Evolutionary conservation across 2,888 invertebrate genomes (phyloP).

Genomic region (Drosophila vallismaia): DNA sequence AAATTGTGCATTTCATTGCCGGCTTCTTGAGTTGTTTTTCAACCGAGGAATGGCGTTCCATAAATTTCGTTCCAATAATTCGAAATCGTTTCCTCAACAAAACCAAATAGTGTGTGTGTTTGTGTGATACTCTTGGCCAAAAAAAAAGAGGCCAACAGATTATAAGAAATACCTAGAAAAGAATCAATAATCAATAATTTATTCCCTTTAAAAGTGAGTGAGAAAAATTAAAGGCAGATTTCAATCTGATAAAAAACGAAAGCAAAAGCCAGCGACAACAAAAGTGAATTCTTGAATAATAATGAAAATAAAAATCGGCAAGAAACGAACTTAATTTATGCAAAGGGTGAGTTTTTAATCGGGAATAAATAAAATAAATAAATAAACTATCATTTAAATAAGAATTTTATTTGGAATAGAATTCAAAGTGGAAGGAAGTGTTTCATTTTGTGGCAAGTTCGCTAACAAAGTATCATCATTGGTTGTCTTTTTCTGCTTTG

Average conservation of each 20-base stretch:
- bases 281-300: constrained; percentile 38
- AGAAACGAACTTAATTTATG: not conserved
- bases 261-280: constrained; percentile 17
- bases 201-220: constrained; percentile 20
- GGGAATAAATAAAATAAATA: too few species aligned
- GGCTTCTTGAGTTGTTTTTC: constrained; percentile 12
- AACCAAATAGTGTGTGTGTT: constrained; percentile 19
- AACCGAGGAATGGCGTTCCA: constrained; percentile 9
- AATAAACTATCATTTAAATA: too few species aligned
- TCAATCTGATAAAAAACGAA: constrained; percentile 1
- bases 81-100: constrained; percentile 15
- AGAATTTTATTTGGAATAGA: not conserved
- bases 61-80: constrained; percentile 42
- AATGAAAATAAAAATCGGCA: constrained; percentile 32
- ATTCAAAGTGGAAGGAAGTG: not conserved
- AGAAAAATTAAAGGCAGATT: not conserved
- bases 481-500: not conserved
- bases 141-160: constrained; percentile 54
- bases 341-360: constrained; percentile 45
- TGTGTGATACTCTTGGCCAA: constrained; percentile 29
- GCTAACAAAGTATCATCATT: too few species aligned
- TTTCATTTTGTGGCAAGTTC: not conserved
- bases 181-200: constrained; percentile 25
- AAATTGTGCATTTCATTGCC: constrained; percentile 25
- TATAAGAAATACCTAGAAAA: constrained; percentile 26